Evolutionary conservation across 2,797 vertebrate genomes (phyloP), one percentile per base, ranked within the genome.

Genomic region (Etheostoma perlongum): DNA sequence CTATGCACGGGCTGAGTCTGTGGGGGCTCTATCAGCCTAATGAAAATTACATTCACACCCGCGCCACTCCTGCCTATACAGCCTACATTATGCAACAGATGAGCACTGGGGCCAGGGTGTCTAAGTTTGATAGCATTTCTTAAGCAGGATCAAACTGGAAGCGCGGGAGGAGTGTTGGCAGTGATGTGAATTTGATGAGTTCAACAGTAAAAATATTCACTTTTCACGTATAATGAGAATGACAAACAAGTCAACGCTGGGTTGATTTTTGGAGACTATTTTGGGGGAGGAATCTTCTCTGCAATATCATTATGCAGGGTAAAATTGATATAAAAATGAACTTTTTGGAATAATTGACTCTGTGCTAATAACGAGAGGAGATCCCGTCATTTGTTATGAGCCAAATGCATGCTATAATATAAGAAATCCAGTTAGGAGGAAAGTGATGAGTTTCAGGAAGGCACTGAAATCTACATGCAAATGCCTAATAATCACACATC

Each of bases 401-500:
- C 95, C 96, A 97, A 98, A 99, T 97, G 96, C 96, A 96, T 96
- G 96, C 97, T 97, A 97, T 96, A 98, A 99, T 97, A 97, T 95
- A 94, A 93, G 90, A 97, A 98, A 99, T 99, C 97, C 96, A 98
- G 97, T 99, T 99, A 99, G 95, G 97, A 95, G 96, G 92, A 96
- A 96, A 96, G 96, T 96, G 96, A 97, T 98, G 96, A 97, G 97
- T 97, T 97, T 93, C 93, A 82, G 97, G 96, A 97, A 95, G 96
- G 95, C 96, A 93, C 86, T 90, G 95, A 97, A 98, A 98, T 97
- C 97, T 97, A 96, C 96, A 99, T 97, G 96, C 95, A 97, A 97
- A 98, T 97, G 96, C 95, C 95, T 96, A 97, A 99, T 98, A 97
- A 98, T 98, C 97, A 97, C 96, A 97, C 96, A 97, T 98, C 96